Evolutionary conservation across 1,140 invertebrate genomes (phyloP).

Genomic region (Papilio dardanus): DNA sequence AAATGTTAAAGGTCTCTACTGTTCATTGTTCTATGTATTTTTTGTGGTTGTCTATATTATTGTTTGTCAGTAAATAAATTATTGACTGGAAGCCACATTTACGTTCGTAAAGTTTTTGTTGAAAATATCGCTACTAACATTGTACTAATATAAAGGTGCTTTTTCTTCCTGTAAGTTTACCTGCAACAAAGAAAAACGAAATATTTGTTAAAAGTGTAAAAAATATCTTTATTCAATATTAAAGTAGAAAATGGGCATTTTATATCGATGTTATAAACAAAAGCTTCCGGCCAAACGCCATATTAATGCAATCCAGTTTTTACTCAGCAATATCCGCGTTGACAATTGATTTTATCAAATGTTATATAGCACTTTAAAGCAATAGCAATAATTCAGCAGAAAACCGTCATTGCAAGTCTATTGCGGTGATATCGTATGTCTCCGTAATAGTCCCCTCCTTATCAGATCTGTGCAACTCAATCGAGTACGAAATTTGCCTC

Average conservation of each 20-base stretch:
- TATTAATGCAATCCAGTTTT: not conserved
- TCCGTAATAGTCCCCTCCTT: conserved; percentile 15
- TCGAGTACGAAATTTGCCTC: conserved; percentile 20
- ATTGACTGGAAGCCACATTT: not conserved
- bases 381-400: conserved; percentile 5
- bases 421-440: conserved; percentile 17
- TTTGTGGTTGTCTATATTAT: conserved; percentile 17
- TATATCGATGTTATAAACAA: no score
- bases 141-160: not conserved
- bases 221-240: not conserved
- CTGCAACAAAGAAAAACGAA: not conserved
- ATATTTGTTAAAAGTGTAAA: not conserved
- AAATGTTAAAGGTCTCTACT: conserved; percentile 11
- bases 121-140: not conserved
- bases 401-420: conserved; percentile 24
- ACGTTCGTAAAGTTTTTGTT: not conserved
- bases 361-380: not conserved
- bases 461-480: conserved; percentile 23
- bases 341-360: conserved; percentile 17
- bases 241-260: no score
- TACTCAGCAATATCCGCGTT: not conserved
- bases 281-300: not conserved
- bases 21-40: conserved; percentile 12
- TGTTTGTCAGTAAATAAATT: conserved; percentile 17
- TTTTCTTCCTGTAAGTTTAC: not conserved